phyloP scores from a whole-genome alignment of 2,113 vertebrate species.

The Odocoileus hemionus region DNA sequence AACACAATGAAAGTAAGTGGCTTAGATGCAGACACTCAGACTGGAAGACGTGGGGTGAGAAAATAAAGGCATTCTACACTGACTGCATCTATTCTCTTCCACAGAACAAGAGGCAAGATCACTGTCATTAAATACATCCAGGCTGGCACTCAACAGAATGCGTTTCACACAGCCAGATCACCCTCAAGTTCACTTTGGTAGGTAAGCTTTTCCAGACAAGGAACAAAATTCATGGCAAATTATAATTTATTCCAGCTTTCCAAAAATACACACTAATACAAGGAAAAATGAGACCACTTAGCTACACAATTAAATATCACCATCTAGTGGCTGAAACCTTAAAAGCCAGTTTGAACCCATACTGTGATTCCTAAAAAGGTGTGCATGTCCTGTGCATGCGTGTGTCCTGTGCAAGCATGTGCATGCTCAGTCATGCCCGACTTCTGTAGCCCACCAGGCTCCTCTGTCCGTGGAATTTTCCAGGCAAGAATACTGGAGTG shows the following conservation, averaged over 20 bases:
- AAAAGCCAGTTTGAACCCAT: neutral
- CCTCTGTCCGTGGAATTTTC: neutral
- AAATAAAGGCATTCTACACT: neutral
- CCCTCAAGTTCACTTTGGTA: neutral
- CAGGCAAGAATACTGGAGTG: neutral
- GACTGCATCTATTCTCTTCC: neutral
- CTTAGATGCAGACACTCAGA: neutral
- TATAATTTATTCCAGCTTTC: slow-evolving; percentile 8
- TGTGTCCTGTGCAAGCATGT: neutral
- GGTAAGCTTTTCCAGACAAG: neutral
- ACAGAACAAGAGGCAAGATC: neutral
- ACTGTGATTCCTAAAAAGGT: neutral
- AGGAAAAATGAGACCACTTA: neutral
- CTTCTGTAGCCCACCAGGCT: neutral
- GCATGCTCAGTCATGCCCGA: neutral
- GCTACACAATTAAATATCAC: slow-evolving; percentile 31
- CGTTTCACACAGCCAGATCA: neutral
- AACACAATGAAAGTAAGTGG: neutral
- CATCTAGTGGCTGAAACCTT: slow-evolving; percentile 65
- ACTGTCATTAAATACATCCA: neutral
- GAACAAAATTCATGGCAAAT: neutral
- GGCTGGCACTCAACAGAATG: neutral
- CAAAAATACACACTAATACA: neutral
- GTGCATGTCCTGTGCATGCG: accelerated
- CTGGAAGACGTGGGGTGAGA: neutral